Evolutionary conservation across 1,140 invertebrate species (phyloP), one percentile per base, ranked within the genome.

Genomic region (Diorhabda elongata): DNA sequence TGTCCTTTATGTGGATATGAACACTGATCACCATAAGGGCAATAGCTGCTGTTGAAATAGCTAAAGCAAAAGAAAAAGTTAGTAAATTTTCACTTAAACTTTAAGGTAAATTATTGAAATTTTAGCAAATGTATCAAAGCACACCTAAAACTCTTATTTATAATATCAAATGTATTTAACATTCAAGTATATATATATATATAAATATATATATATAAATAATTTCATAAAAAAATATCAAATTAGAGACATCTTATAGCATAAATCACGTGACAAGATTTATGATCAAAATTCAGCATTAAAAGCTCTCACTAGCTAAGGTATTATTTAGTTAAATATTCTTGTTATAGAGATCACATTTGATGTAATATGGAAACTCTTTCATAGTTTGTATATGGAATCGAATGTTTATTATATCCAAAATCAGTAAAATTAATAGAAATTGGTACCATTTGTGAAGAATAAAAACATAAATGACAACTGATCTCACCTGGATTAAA

Each of bases 1-100:
- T 62, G 42, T 42, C 43, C 26, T 45, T 66, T 73, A 57, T 73
- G 71, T 8, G n/a, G 63, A 59, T 68, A 73, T n/a, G 42, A 11
- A 44, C 71, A 73, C 4, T 47, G 26, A 11, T 59, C 26, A 56
- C 47, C 61, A 57, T 69, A 58, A 41, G 69, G 61, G 58, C 71
- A 73, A 43, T 26, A 41, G 44, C 47, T 63, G 42, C 5, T 56
- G 42, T 72, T 65, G 47, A 68, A 72, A 57, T 64, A 72, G 41
- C 71, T 72, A 68, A 52, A 72, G 70, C 41, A 62, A 43, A 42
- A 66, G 11, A 59, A 66, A 2, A 41, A n/a, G 5, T 8, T 5
- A 64, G 4, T 64, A 66, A 26, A 45, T 61, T 47, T 11, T 7
- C n/a, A 64, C 9, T 45, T 3, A 47, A 7, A 26, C 11, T 11